Evolutionary conservation across 2,888 invertebrate genomes (phyloP).

Genomic region (Helicoverpa assulta): DNA sequence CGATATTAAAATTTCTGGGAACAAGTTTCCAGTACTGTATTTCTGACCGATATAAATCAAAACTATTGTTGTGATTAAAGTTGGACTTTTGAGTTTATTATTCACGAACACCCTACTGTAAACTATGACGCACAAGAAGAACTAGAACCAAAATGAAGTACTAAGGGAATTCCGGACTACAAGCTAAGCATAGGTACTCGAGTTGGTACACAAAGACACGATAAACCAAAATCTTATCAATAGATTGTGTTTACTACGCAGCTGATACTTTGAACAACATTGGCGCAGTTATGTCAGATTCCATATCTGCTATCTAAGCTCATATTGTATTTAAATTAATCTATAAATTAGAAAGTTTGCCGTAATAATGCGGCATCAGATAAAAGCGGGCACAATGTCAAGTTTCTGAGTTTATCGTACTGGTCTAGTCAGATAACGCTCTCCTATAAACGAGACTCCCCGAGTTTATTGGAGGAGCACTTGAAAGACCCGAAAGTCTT

Average conservation of each 20-base stretch:
- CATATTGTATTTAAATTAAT: conserved; percentile 42
- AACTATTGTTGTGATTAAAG: background rate
- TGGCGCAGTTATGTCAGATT: conserved; percentile 26
- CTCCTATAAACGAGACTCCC: conserved; percentile 24
- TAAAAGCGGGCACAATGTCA: conserved; percentile 46
- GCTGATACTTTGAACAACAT: conserved; percentile 13
- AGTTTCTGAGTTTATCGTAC: conserved; percentile 35
- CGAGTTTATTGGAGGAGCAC: conserved; percentile 21
- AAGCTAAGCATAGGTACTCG: background rate
- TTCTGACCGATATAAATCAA: background rate
- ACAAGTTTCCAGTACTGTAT: background rate
- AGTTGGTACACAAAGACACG: conserved; percentile 4
- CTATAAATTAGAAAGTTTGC: conserved; percentile 30
- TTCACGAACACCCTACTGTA: background rate
- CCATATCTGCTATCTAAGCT: conserved; percentile 14
- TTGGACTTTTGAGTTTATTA: background rate
- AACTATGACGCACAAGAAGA: background rate
- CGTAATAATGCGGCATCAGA: conserved; percentile 25
- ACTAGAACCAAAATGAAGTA: background rate
- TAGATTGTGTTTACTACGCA: conserved; percentile 13
- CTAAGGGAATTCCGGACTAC: background rate
- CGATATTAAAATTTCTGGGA: background rate
- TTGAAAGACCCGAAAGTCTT: conserved; percentile 9
- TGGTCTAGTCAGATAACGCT: conserved; percentile 39
- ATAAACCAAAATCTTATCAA: conserved; percentile 28